Percentiles rank a stretch among this genome's conserved stretches.
These are phyloP conservation scores for Conchocele bisecta DNA, from an alignment of 2,888 invertebrate genomes.

Conservation along the genomic window DNA sequence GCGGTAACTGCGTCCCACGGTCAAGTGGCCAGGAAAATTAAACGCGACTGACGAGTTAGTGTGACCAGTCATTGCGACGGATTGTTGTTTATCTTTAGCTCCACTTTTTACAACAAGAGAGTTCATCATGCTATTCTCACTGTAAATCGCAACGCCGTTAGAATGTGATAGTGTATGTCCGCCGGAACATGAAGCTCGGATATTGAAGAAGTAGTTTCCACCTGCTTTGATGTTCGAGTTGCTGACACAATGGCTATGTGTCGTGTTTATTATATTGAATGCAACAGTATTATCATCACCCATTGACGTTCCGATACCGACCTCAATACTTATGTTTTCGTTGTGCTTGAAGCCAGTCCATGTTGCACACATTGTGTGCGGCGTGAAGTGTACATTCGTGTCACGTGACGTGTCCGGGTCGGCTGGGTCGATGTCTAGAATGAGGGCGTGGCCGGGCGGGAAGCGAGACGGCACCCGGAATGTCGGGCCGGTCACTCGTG, in stretches of 20 bases:
- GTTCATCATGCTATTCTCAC: no score
- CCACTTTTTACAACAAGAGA: no score
- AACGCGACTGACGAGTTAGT: no score
- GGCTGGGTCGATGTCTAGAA: conserved; percentile 46
- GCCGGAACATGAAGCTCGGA: conserved; percentile 34
- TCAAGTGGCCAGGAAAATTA: no score
- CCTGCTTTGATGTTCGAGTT: not conserved
- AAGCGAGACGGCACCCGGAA: conserved; percentile 51
- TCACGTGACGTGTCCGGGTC: not conserved
- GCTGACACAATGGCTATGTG: conserved; percentile 4
- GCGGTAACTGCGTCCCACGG: no score
- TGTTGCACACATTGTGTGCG: conserved; percentile 25
- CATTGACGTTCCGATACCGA: conserved; percentile 26
- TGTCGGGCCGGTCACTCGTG: conserved; percentile 14
- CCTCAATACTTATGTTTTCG: conserved; percentile 26
- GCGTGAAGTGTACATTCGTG: conserved; percentile 21
- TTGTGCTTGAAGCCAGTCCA: conserved; percentile 49
- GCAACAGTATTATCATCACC: conserved; percentile 7
- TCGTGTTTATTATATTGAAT: conserved; percentile 2
- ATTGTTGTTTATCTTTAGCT: no score
- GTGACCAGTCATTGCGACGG: no score
- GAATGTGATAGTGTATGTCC: conserved; percentile 24
- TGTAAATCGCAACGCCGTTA: not conserved
- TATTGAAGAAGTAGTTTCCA: conserved; percentile 9
- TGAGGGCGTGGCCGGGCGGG: conserved; percentile 56